phyloP scores from a whole-genome alignment of 1,140 invertebrate species.

The Philotrypesis tridentata region DNA sequence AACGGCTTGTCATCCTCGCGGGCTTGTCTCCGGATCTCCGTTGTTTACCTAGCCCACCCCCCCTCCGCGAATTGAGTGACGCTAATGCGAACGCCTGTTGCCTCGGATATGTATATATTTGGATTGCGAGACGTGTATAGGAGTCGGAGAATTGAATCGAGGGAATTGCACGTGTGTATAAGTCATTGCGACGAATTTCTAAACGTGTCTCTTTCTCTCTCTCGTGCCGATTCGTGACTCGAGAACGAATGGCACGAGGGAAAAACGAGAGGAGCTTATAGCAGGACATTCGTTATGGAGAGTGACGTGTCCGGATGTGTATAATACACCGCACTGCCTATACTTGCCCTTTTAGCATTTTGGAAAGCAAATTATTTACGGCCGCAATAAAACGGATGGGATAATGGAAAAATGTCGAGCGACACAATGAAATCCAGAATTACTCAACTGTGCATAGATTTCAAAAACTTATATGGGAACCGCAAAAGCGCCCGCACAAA shows the following conservation, averaged over 20 bases:
- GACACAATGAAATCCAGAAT: too few species aligned
- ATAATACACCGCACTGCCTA: too few species aligned
- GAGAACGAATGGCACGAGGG: slow-evolving; percentile 15
- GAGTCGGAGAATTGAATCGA: too few species aligned
- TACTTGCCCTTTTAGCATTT: slow-evolving; percentile 22
- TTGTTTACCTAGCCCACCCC: slow-evolving; percentile 1
- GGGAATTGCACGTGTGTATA: too few species aligned
- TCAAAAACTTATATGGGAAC: slow-evolving; percentile 23
- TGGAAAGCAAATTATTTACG: not conserved
- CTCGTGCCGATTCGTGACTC: slow-evolving; percentile 17
- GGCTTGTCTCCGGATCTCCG: not conserved
- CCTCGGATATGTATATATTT: slow-evolving; percentile 7
- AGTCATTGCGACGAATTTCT: slow-evolving; percentile 29
- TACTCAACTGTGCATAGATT: not conserved
- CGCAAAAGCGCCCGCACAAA: not conserved
- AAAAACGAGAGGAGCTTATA: not conserved
- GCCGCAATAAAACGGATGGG: too few species aligned
- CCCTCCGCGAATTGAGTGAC: not conserved
- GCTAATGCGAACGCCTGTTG: not conserved
- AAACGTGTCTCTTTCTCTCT: too few species aligned
- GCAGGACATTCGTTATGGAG: slow-evolving; percentile 12
- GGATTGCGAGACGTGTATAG: too few species aligned
- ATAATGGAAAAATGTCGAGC: too few species aligned
- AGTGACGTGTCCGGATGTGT: not conserved
- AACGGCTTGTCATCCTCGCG: slow-evolving; percentile 24